Evolutionary conservation across 1,140 invertebrate genomes (phyloP).

Genomic region (Argopecten irradians): DNA sequence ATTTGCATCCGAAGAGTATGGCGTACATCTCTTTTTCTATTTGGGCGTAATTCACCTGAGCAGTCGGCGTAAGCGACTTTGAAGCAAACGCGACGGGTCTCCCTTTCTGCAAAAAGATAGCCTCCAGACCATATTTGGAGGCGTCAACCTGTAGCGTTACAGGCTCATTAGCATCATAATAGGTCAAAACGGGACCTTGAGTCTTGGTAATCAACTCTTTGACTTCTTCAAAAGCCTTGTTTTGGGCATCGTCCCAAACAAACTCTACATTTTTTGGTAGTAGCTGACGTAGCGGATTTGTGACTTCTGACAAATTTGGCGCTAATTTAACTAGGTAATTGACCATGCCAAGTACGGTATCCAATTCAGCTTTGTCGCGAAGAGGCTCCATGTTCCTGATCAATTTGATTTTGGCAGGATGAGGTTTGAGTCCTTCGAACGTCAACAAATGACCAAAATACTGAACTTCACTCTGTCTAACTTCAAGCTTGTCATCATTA

Average conservation of each 20-base stretch:
- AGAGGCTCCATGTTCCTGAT: conserved; percentile 26
- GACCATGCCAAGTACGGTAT: conserved; percentile 34
- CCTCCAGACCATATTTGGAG: too few relatives aligned
- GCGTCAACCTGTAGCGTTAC: too few relatives aligned
- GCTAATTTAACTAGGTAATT: conserved; percentile 38
- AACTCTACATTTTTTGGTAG: conserved; percentile 44
- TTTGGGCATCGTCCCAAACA: too few relatives aligned
- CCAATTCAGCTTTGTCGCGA: conserved; percentile 34
- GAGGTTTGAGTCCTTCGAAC: background rate
- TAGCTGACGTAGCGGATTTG: conserved; percentile 12
- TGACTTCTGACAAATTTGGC: conserved; percentile 30
- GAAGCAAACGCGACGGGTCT: too few relatives aligned
- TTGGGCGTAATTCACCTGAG: conserved; percentile 77
- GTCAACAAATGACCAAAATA: conserved; percentile 47
- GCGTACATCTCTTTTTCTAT: conserved; percentile 78
- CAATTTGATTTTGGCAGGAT: background rate
- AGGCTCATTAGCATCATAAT: too few relatives aligned
- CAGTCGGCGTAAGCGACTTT: conserved; percentile 71
- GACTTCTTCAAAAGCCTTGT: too few relatives aligned
- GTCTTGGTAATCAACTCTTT: too few relatives aligned
- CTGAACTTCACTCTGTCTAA: conserved; percentile 53
- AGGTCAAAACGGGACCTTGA: too few relatives aligned
- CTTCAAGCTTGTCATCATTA: conserved; percentile 46
- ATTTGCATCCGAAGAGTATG: conserved; percentile 78
- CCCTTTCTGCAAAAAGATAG: too few relatives aligned